These are phyloP conservation scores for Andrena minutula DNA, from an alignment of 2,888 invertebrate genomes.

Conservation along the genomic window DNA sequence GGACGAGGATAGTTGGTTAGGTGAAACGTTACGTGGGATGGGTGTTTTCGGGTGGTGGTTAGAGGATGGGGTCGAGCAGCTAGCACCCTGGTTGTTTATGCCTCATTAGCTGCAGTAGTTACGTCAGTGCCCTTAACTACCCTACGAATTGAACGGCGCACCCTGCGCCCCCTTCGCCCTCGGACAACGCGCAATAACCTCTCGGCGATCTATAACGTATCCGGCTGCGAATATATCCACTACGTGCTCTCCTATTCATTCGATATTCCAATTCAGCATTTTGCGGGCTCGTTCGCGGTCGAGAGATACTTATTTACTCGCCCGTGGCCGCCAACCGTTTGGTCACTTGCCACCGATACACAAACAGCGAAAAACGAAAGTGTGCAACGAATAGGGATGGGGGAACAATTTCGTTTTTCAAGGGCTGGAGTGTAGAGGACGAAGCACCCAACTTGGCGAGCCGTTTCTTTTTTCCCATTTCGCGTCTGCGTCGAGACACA, in stretches of 20 bases:
- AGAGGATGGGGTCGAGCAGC: slow-evolving; percentile 58
- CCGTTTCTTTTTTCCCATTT: not conserved
- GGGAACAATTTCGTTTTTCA: not conserved
- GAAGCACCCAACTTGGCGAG: not conserved
- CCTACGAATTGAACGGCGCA: slow-evolving; percentile 74
- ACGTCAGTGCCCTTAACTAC: slow-evolving; percentile 78
- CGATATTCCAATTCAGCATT: slow-evolving; percentile 37
- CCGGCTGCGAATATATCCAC: slow-evolving; percentile 20
- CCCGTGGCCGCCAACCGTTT: not conserved
- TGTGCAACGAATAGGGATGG: not conserved
- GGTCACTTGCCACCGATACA: not conserved
- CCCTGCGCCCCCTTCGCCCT: slow-evolving; percentile 52
- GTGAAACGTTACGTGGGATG: slow-evolving; percentile 38
- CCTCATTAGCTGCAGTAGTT: slow-evolving; percentile 80
- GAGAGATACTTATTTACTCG: not conserved
- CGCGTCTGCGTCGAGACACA: not conserved
- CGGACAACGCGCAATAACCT: slow-evolving; percentile 49
- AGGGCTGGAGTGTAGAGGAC: not conserved
- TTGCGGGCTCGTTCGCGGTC: slow-evolving; percentile 19
- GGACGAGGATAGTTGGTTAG: slow-evolving; percentile 65
- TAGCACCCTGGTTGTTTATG: slow-evolving; percentile 77
- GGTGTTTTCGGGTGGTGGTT: slow-evolving; percentile 59
- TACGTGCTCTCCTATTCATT: slow-evolving; percentile 11
- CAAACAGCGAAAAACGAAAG: not conserved
- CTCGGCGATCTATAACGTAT: slow-evolving; percentile 59